phyloP scores from a whole-genome alignment of 2,888 invertebrate species.

The Nomada flava region DNA sequence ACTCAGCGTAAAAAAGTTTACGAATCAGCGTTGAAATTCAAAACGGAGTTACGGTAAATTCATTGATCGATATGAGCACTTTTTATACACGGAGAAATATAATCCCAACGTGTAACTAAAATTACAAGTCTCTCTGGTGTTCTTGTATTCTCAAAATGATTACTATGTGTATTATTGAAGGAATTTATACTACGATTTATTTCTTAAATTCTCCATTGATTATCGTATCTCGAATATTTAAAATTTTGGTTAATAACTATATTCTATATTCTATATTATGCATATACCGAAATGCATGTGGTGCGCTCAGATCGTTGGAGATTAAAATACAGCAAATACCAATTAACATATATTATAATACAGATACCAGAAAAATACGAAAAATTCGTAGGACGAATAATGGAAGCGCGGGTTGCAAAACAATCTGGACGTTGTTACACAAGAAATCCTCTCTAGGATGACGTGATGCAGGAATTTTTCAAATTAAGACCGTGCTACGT shows the following conservation, averaged over 20 bases:
- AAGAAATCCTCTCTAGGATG: conserved; percentile 44
- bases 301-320: too few species aligned
- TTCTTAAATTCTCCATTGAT: neutral
- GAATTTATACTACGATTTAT: neutral
- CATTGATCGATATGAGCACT: neutral
- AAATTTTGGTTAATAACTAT: too few species aligned
- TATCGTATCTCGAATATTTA: too few species aligned
- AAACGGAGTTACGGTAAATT: neutral
- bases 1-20: conserved; percentile 1
- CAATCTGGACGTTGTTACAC: conserved; percentile 49
- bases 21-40: neutral
- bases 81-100: neutral
- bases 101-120: too few species aligned
- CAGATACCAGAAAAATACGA: conserved; percentile 10
- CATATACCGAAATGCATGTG: too few species aligned
- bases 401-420: conserved; percentile 45
- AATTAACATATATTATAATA: neutral
- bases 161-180: neutral
- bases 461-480: conserved; percentile 25
- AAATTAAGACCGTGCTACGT: conserved; percentile 4
- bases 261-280: too few species aligned
- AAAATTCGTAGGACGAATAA: neutral
- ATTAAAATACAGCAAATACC: neutral
- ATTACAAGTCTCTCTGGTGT: neutral
- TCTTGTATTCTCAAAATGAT: neutral